phyloP scores from a whole-genome alignment of 2,113 vertebrate species.

The Dendropsophus ebraccatus region DNA sequence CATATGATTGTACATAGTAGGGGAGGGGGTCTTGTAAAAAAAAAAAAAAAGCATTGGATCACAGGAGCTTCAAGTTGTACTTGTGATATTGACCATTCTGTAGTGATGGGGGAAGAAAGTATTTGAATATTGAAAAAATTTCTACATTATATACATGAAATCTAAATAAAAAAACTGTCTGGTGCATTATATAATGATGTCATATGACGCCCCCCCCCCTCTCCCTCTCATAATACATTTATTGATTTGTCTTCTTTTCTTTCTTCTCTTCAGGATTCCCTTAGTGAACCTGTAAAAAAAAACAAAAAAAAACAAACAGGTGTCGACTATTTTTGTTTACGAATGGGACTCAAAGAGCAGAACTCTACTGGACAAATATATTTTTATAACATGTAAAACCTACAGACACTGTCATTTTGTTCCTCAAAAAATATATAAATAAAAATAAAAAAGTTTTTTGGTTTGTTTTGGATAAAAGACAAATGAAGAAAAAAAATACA shows the following conservation, averaged over 20 bases:
- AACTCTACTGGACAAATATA: constrained; percentile 92
- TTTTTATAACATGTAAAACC: constrained; percentile 92
- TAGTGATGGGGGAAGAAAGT: no score
- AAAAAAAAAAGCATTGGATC: no score
- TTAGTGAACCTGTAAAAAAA: constrained; percentile 86
- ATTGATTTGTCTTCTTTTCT: constrained; percentile 47
- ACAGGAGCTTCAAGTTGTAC: no score
- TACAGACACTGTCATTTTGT: constrained; percentile 68
- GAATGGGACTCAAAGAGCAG: constrained; percentile 80
- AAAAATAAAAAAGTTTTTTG: constrained; percentile 50
- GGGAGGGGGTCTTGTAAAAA: no score
- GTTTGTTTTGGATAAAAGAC: constrained; percentile 65
- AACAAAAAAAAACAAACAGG: constrained; percentile 68
- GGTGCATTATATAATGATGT: no score
- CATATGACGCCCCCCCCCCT: no score
- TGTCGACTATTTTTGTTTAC: constrained; percentile 83
- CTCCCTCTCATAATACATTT: background rate
- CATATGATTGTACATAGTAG: no score
- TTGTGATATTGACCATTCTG: no score
- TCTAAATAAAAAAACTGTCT: no score
- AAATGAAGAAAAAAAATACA: constrained; percentile 37
- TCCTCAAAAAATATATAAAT: constrained; percentile 58
- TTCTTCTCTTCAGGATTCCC: constrained; percentile 82
- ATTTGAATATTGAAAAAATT: no score
- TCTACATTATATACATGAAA: no score